Evolutionary conservation across 1,140 invertebrate genomes (phyloP).

Genomic region (Drosophila navojoa): DNA sequence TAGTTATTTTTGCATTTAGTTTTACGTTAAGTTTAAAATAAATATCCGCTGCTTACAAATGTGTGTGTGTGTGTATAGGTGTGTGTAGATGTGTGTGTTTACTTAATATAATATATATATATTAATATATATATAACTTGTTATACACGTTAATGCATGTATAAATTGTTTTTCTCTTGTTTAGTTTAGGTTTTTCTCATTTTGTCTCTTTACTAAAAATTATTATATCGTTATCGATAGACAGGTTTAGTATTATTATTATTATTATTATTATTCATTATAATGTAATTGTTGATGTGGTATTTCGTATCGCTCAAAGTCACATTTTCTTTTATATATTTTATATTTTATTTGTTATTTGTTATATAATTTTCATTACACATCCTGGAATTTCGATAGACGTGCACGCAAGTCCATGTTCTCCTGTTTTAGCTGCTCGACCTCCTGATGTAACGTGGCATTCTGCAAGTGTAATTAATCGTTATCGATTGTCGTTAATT

Average conservation of each 20-base stretch:
- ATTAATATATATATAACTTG: constrained; percentile 28
- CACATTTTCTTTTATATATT: constrained; percentile 50
- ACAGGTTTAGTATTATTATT: constrained; percentile 49
- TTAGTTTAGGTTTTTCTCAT: constrained; percentile 21
- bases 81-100: constrained; percentile 29
- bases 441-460: constrained; percentile 92
- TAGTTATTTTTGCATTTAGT: constrained; percentile 62
- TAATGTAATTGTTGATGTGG: constrained; percentile 79
- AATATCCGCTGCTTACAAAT: constrained; percentile 64
- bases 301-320: constrained; percentile 54
- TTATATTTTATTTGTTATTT: too few relatives aligned
- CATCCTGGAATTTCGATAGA: constrained; percentile 93
- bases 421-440: constrained; percentile 95
- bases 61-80: constrained; percentile 37
- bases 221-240: constrained; percentile 35
- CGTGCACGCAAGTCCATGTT: constrained; percentile 94
- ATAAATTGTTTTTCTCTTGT: constrained; percentile 32
- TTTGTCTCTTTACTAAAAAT: constrained; percentile 75
- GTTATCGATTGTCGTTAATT: neutral
- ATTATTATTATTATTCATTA: constrained; percentile 49
- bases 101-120: constrained; percentile 42
- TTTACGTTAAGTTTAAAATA: constrained; percentile 71
- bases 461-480: constrained; percentile 86
- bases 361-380: constrained; percentile 85
- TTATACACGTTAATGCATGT: constrained; percentile 31